These are phyloP conservation scores for Matsumyia berberina DNA, from an alignment of 2,888 invertebrate species.

Conservation along the genomic window DNA sequence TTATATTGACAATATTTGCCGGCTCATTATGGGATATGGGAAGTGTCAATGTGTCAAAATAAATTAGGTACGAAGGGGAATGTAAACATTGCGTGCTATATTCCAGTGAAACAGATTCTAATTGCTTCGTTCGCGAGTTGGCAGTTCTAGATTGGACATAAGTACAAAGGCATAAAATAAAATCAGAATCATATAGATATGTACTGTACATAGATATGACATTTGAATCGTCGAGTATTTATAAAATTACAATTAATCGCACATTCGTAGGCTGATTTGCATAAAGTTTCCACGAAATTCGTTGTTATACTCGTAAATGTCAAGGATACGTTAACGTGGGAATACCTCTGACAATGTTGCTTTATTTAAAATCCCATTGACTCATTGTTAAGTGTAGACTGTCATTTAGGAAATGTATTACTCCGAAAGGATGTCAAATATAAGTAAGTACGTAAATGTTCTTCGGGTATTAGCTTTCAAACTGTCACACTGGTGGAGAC, in stretches of 20 bases:
- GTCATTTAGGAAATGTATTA: too few species aligned
- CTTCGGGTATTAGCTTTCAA: too few species aligned
- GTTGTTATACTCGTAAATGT: not conserved
- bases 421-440: too few species aligned
- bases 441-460: too few species aligned
- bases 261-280: not conserved
- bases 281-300: not conserved
- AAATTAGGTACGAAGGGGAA: not conserved
- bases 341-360: too few species aligned
- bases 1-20: not conserved
- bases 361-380: too few species aligned
- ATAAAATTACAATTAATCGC: not conserved
- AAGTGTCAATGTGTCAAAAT: not conserved
- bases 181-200: not conserved
- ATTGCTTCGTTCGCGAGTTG: not conserved
- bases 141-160: not conserved
- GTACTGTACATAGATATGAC: too few species aligned
- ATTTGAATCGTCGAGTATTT: not conserved
- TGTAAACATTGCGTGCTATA: constrained; percentile 16
- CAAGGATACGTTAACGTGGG: too few species aligned
- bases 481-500: too few species aligned
- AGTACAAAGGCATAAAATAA: not conserved
- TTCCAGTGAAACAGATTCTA: not conserved
- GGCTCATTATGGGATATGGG: too few species aligned
- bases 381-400: too few species aligned